These are phyloP conservation scores for Ischnus inquisitorius DNA, from an alignment of 2,888 invertebrate species.

Conservation along the genomic window DNA sequence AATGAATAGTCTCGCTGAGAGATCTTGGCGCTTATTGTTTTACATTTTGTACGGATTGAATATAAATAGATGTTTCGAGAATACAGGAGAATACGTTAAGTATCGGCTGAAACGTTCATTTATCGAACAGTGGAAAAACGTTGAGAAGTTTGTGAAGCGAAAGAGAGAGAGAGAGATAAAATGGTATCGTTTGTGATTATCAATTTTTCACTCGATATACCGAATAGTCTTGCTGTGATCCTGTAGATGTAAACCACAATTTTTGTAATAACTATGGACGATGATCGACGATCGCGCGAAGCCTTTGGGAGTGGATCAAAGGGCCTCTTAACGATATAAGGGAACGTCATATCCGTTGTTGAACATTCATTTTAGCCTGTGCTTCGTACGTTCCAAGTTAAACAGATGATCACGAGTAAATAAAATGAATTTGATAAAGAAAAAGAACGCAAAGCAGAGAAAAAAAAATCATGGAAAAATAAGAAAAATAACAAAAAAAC, in stretches of 20 bases:
- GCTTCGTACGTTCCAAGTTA: constrained; percentile 55
- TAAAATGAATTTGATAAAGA: constrained; percentile 15
- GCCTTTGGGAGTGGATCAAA: constrained; percentile 68
- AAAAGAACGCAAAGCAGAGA: constrained; percentile 8
- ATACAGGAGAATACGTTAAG: constrained; percentile 38
- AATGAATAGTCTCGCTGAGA: constrained; percentile 50
- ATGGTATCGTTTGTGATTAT: constrained; percentile 66
- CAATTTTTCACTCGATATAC: constrained; percentile 70
- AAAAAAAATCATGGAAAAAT: constrained; percentile 28
- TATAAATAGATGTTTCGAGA: constrained; percentile 25
- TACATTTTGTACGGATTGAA: constrained; percentile 57
- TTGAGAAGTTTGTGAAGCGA: constrained; percentile 36
- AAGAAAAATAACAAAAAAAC: constrained; percentile 20
- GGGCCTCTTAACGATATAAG: constrained; percentile 71
- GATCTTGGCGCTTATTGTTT: constrained; percentile 57
- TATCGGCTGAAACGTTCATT: constrained; percentile 62
- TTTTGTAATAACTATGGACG: constrained; percentile 72
- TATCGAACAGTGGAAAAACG: constrained; percentile 51
- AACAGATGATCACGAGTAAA: constrained; percentile 28
- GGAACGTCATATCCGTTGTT: constrained; percentile 68
- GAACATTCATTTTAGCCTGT: constrained; percentile 53
- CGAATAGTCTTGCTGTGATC: constrained; percentile 80
- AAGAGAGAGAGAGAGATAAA: constrained; percentile 10
- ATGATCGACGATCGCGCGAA: constrained; percentile 38
- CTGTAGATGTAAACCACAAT: constrained; percentile 77